phyloP scores from a whole-genome alignment of 1,140 invertebrate genomes.

The Myzus persicae region DNA sequence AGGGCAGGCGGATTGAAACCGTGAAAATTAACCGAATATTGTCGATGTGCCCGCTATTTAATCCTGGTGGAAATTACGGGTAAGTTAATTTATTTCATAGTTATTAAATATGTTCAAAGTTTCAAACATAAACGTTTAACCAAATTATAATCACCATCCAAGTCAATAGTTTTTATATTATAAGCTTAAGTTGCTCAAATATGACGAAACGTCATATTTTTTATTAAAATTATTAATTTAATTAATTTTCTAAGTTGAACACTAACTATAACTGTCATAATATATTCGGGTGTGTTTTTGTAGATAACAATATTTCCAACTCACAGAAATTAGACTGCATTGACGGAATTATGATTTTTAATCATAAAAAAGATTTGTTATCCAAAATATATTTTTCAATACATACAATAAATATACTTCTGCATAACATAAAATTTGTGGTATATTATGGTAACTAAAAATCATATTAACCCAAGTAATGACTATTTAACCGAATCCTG shows the following conservation, averaged over 20 bases:
- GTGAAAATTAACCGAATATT: background rate
- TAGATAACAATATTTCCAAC: background rate
- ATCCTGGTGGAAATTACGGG: background rate
- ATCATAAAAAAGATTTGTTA: too few relatives aligned
- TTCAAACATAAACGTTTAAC: background rate
- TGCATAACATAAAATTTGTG: background rate
- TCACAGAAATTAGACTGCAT: background rate
- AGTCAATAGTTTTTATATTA: background rate
- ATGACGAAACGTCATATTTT: background rate
- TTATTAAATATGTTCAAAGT: background rate
- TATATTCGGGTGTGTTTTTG: background rate
- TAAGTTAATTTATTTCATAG: background rate
- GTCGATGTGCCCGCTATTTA: background rate
- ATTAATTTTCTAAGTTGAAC: background rate
- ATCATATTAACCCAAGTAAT: background rate
- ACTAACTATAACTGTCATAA: background rate
- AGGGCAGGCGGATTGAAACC: too few relatives aligned
- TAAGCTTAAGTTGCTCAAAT: constrained; percentile 16
- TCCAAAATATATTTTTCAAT: too few relatives aligned
- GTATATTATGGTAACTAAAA: background rate
- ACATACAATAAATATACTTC: background rate
- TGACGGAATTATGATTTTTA: too few relatives aligned
- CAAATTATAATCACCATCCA: background rate
- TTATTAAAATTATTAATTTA: background rate
- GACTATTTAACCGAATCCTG: background rate